phyloP scores from a whole-genome alignment of 2,888 invertebrate genomes.

The Ptilodon capucinus region DNA sequence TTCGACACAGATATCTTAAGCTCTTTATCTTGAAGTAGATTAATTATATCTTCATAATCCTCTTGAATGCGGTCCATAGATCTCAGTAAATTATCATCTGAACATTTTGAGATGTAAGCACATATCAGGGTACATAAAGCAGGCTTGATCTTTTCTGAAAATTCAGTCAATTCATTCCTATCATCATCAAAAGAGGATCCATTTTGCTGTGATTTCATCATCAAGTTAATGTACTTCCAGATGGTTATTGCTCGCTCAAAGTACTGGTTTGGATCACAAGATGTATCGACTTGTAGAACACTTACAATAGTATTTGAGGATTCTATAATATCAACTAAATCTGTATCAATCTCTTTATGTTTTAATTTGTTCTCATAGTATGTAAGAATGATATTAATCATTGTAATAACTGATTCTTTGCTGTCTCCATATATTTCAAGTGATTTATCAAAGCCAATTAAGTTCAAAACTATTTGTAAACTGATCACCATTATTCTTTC shows the following conservation, averaged over 20 bases:
- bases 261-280: conserved; percentile 51
- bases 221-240: conserved; percentile 56
- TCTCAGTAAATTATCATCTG: conserved; percentile 48
- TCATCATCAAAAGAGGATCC: conserved; percentile 55
- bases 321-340: conserved; percentile 64
- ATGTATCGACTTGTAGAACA: conserved; percentile 46
- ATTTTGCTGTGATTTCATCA: conserved; percentile 48
- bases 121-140: conserved; percentile 55
- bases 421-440: conserved; percentile 49
- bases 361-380: conserved; percentile 66
- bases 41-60: conserved; percentile 57
- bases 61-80: conserved; percentile 49
- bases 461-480: conserved; percentile 60
- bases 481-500: conserved; percentile 64
- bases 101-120: conserved; percentile 59
- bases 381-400: conserved; percentile 55
- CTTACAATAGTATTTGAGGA: conserved; percentile 56
- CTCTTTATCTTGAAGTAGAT: conserved; percentile 43
- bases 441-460: conserved; percentile 65
- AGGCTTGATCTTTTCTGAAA: conserved; percentile 53
- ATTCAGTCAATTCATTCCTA: conserved; percentile 49
- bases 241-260: conserved; percentile 59
- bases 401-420: conserved; percentile 45
- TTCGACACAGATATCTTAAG: conserved; percentile 44
- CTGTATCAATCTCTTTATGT: conserved; percentile 63